These are phyloP conservation scores for Eulimnadia texana DNA, from an alignment of 1,140 invertebrate genomes.

Conservation along the genomic window DNA sequence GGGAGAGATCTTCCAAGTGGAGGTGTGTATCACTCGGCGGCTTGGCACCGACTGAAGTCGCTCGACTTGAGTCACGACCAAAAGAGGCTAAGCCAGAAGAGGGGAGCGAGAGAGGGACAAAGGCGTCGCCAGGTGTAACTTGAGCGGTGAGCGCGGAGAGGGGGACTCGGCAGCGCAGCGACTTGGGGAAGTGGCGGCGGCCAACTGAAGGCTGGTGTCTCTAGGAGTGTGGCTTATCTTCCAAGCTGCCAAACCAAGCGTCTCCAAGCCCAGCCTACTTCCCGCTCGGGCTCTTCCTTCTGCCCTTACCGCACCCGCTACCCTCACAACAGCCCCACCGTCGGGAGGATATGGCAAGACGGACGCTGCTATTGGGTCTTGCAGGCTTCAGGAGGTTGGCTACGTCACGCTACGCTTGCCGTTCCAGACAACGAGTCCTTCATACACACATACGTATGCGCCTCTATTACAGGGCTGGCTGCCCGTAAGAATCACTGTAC, in stretches of 20 bases:
- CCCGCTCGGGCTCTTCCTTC: background rate
- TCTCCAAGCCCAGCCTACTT: slow-evolving; percentile 13
- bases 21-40: slow-evolving; percentile 4
- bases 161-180: background rate
- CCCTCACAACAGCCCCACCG: background rate
- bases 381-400: slow-evolving; percentile 10
- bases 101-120: slow-evolving; percentile 12
- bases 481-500: no score
- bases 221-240: slow-evolving; percentile 13
- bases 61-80: slow-evolving; percentile 20
- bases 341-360: slow-evolving; percentile 6
- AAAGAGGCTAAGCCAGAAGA: slow-evolving; percentile 15
- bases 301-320: background rate
- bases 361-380: slow-evolving; percentile 8
- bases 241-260: slow-evolving; percentile 10
- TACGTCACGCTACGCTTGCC: slow-evolving; percentile 7
- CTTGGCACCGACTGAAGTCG: slow-evolving; percentile 14
- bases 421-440: background rate
- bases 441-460: background rate
- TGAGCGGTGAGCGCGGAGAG: slow-evolving; percentile 11
- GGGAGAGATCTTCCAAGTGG: background rate
- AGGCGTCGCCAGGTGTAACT: slow-evolving; percentile 29
- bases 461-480: background rate
- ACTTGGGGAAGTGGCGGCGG: background rate
- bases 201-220: slow-evolving; percentile 11